Evolutionary conservation across 2,888 invertebrate genomes (phyloP), one percentile per base, ranked within the genome.

Genomic region (Drosophila birchii): DNA sequence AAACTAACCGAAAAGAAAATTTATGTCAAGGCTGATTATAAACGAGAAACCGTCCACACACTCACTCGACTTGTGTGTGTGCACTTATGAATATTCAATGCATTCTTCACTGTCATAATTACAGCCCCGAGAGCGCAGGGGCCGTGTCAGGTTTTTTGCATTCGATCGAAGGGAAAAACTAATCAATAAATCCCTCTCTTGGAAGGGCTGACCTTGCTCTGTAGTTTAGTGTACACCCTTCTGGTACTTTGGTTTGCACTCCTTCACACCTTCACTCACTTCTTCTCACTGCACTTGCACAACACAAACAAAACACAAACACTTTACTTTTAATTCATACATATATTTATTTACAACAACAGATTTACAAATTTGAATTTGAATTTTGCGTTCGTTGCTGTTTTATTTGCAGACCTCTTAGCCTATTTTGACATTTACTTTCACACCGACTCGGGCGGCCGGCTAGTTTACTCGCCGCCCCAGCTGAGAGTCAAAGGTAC

Each of bases 371-470:
- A 58, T 60, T 75, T 62, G 51, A 57, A 57, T 73, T 44, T 54
- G 18, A 67, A 51, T 43, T 47, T 62, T 72, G 58, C 44, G 58
- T 58, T 73, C 49, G 43, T 44, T 57, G 60, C 34, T 58, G 75
- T 69, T 72, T 91, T 91, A 91, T 92, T 95, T 95, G 92, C 95
- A 95, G 95, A 95, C 94, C 94, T 95, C 92, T 94, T 94, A 94
- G 95, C 95, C 94, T 95, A 95, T 94, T 95, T 94, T 93, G 94
- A 95, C 93, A 94, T 95, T 93, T 94, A 95, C 93, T 95, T 95
- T 93, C 96, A 96, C 90, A 96, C 95, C 91, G 95, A 96, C 94
- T 95, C 95, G 86, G 94, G 94, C 90, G 96, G 96, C 92, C 94
- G 94, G 81, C 94, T 91, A 84, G 90, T 92, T 88, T 94, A 95